These are phyloP conservation scores for Drosophila borealis DNA, from an alignment of 2,888 invertebrate species.

Conservation along the genomic window DNA sequence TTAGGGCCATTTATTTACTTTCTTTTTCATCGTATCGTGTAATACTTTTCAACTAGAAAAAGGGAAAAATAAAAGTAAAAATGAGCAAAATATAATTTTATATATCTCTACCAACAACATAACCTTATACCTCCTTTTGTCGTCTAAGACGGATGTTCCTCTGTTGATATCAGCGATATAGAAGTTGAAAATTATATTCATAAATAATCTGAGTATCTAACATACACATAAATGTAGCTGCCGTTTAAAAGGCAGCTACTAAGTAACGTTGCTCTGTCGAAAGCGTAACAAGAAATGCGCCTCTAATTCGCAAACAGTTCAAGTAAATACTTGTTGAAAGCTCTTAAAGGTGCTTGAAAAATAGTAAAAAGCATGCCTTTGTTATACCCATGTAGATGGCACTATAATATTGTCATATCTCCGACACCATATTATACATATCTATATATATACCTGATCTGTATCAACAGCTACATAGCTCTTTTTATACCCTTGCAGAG, in stretches of 20 bases:
- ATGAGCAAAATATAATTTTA: not conserved
- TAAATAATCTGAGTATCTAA: not conserved
- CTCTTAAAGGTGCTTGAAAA: not conserved
- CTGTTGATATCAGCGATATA: not conserved
- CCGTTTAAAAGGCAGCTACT: too few species aligned
- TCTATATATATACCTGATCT: too few species aligned
- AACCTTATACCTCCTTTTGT: not conserved
- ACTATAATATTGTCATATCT: too few species aligned
- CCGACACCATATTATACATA: too few species aligned
- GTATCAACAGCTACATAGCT: too few species aligned
- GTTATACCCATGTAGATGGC: too few species aligned
- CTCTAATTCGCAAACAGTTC: not conserved
- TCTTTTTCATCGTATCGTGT: not conserved
- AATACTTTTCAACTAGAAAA: not conserved
- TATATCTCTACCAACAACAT: not conserved
- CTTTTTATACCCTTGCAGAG: too few species aligned
- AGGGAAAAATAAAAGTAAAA: not conserved
- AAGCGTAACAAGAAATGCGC: not conserved
- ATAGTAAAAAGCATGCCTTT: not conserved
- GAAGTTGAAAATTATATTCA: not conserved
- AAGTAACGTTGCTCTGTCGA: too few species aligned
- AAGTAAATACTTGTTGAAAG: not conserved
- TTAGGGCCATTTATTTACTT: not conserved
- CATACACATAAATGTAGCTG: too few species aligned
- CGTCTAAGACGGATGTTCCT: not conserved